phyloP scores from a whole-genome alignment of 2,113 vertebrate species.

The Peromyscus leucopus region DNA sequence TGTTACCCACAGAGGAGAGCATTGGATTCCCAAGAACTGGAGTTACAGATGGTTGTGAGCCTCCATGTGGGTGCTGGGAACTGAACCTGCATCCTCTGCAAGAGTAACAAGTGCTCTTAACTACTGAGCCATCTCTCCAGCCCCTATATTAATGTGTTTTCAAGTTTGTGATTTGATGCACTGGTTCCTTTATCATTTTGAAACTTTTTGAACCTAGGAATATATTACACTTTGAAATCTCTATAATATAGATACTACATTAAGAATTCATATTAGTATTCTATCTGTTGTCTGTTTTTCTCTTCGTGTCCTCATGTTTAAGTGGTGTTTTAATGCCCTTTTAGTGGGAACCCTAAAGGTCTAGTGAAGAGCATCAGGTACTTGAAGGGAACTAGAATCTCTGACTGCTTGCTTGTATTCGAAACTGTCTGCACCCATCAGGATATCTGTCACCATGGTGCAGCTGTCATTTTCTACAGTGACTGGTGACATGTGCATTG shows the following conservation, averaged over 20 bases:
- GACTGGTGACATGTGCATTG: conserved; percentile 39
- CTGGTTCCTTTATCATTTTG: conserved; percentile 19
- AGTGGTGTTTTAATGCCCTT: conserved; percentile 63
- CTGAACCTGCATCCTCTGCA: not conserved
- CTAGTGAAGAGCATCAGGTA: conserved; percentile 84
- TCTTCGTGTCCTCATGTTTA: not conserved
- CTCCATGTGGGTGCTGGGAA: not conserved
- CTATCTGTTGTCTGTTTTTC: not conserved
- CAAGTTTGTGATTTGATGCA: not conserved
- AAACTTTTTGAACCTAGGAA: not conserved
- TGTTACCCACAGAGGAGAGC: not conserved
- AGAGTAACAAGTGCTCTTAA: not conserved
- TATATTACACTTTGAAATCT: not conserved
- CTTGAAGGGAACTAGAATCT: conserved; percentile 88
- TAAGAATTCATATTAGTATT: not conserved
- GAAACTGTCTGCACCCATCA: conserved; percentile 82
- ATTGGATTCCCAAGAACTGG: not conserved
- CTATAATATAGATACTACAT: not conserved
- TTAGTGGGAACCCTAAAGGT: conserved; percentile 81
- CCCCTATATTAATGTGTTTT: not conserved
- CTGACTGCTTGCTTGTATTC: conserved; percentile 91
- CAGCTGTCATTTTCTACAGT: conserved; percentile 58
- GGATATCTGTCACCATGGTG: conserved; percentile 75
- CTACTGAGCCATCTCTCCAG: not conserved
- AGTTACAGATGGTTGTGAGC: not conserved